Base-by-base conservation (phyloP, 1,140 invertebrate species). In the Leguminivora glycinivorella region DNA sequence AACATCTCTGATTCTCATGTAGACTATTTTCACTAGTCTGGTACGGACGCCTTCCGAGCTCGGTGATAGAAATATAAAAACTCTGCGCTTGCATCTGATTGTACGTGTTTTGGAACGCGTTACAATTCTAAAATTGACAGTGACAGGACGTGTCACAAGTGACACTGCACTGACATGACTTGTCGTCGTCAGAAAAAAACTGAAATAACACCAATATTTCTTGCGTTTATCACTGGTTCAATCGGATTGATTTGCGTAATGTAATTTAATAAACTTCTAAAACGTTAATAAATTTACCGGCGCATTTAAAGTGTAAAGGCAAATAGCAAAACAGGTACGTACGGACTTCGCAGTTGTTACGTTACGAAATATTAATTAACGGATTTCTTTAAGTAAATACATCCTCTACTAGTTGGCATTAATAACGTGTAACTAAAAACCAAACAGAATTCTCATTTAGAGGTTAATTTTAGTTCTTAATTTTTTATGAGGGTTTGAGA, bases 51-150 rank as follows among this genome's bases (percentile, higher is more conserved):
- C n/a, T n/a, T n/a, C n/a, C n/a, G n/a, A n/a, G n/a, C n/a, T n/a
- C n/a, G n/a, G n/a, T n/a, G n/a, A n/a, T n/a, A n/a, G n/a, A n/a
- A n/a, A n/a, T n/a, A n/a, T n/a, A n/a, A n/a, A n/a, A n/a, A n/a
- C n/a, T n/a, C n/a, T n/a, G n/a, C n/a, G n/a, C n/a, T n/a, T n/a
- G n/a, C n/a, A n/a, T n/a, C n/a, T n/a, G n/a, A n/a, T n/a, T n/a
- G n/a, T n/a, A n/a, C n/a, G n/a, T n/a, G n/a, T n/a, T n/a, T n/a
- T n/a, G n/a, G n/a, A n/a, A n/a, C n/a, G n/a, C n/a, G n/a, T n/a
- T n/a, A n/a, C n/a, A n/a, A n/a, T n/a, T n/a, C n/a, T n/a, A n/a
- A 38, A 38, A 52, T 19, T 52, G 47, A 52, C 47, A 52, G 47
- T 52, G 19, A 52, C 47, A 52, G 47, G n/a, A n/a, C n/a, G n/a